Evolutionary conservation across 2,113 vertebrate species (phyloP).

Genomic region (Saguinus midas): DNA sequence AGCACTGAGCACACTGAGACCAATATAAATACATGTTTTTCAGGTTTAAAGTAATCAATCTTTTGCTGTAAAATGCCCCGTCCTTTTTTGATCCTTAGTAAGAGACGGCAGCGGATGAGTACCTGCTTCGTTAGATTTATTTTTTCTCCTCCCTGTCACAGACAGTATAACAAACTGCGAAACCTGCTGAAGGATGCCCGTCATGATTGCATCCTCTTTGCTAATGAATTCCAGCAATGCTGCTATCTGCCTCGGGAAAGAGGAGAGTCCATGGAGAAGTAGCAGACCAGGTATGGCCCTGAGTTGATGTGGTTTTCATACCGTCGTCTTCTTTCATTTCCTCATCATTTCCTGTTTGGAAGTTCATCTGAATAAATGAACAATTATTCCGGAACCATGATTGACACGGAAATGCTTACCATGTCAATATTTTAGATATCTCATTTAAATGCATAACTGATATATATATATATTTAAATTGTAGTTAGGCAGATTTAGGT

Average conservation of each 20-base stretch:
- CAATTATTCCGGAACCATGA: background rate
- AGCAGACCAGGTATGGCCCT: slow-evolving; percentile 89
- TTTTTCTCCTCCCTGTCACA: slow-evolving; percentile 69
- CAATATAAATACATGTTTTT: background rate
- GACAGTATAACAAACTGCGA: slow-evolving; percentile 92
- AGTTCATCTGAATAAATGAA: background rate
- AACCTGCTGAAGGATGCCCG: slow-evolving; percentile 91
- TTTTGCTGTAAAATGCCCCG: slow-evolving; percentile 21
- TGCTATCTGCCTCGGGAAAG: slow-evolving; percentile 91
- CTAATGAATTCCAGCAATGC: slow-evolving; percentile 94
- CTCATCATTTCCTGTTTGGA: background rate
- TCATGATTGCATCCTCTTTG: slow-evolving; percentile 91
- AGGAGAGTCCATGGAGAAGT: slow-evolving; percentile 92
- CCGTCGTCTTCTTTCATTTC: background rate
- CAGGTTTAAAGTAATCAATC: background rate
- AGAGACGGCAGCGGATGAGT: slow-evolving; percentile 4
- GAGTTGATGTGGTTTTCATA: rapidly evolving
- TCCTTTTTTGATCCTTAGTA: background rate
- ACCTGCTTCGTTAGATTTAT: background rate
- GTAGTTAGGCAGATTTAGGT: background rate
- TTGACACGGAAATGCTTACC: background rate
- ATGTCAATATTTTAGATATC: background rate
- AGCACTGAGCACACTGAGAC: background rate
- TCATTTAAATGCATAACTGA: background rate
- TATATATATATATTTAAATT: background rate